Conservation (phyloP, 2,888 invertebrate species). For the Rotaria macrura region DNA sequence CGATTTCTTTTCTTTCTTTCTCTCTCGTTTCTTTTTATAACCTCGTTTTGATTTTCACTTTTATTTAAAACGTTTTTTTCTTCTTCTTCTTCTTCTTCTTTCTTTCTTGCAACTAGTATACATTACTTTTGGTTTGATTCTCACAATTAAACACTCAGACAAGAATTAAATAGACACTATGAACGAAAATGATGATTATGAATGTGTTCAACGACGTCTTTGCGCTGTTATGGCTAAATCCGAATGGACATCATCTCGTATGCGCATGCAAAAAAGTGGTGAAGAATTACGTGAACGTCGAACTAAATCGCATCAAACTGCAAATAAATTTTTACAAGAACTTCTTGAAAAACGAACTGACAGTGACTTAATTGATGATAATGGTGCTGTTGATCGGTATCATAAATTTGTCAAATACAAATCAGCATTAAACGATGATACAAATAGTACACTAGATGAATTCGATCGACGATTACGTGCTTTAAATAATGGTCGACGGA, state of each 20-base stretch:
- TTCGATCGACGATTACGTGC: neutral
- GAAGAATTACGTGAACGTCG: slow-evolving; percentile 10
- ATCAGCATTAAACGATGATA: neutral
- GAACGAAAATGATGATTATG: neutral
- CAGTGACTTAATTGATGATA: slow-evolving; percentile 8
- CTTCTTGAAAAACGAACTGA: neutral
- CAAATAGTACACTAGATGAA: neutral
- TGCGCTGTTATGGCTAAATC: slow-evolving; percentile 6
- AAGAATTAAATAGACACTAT: neutral
- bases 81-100: neutral
- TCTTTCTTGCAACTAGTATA: neutral
- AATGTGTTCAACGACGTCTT: slow-evolving; percentile 1
- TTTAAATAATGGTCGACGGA: neutral
- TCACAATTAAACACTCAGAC: neutral
- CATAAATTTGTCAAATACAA: neutral
- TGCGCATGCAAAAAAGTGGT: slow-evolving; percentile 5
- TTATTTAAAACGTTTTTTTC: neutral
- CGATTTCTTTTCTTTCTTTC: neutral
- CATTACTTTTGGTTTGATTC: neutral
- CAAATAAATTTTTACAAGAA: neutral
- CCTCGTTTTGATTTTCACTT: neutral
- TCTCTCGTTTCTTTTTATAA: neutral
- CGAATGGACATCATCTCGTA: slow-evolving; percentile 7
- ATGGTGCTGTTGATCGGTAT: neutral
- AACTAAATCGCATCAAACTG: neutral